phyloP scores from a whole-genome alignment of 2,797 vertebrate species.

The Anas bernieri region DNA sequence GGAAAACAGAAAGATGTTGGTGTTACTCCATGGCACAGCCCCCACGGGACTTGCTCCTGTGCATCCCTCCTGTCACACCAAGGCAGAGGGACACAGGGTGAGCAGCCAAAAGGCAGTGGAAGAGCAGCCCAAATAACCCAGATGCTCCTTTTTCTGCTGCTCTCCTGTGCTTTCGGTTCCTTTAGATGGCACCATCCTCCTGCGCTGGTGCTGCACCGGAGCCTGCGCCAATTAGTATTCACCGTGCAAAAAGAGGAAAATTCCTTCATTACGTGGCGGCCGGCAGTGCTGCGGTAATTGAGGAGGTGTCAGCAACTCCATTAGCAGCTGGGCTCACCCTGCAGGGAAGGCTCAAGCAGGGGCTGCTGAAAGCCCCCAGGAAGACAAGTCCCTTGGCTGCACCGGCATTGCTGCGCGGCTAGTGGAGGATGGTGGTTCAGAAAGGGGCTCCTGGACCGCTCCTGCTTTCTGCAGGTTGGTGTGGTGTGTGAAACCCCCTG shows the following conservation, averaged over 20 bases:
- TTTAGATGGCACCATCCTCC: slow-evolving; percentile 81
- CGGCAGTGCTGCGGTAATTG: slow-evolving; percentile 24
- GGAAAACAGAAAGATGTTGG: not conserved
- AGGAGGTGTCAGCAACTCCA: slow-evolving; percentile 48
- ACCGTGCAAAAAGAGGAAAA: slow-evolving; percentile 70
- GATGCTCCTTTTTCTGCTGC: not conserved
- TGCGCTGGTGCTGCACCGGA: not conserved
- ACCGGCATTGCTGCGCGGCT: not conserved
- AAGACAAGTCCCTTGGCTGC: not conserved
- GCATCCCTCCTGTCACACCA: not conserved
- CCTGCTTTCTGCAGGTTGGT: not conserved
- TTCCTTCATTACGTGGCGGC: slow-evolving; percentile 71
- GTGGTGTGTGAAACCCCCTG: not conserved
- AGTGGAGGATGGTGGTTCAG: not conserved
- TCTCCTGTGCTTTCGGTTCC: slow-evolving; percentile 52
- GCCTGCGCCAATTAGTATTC: slow-evolving; percentile 56
- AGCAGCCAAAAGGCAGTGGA: not conserved
- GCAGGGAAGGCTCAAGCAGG: fast-evolving
- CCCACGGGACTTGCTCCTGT: not conserved
- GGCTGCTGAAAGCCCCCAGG: fast-evolving
- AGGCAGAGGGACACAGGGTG: not conserved
- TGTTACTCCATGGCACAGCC: not conserved
- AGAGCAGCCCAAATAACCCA: not conserved
- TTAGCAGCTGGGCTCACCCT: not conserved
- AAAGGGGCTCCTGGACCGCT: fast-evolving